These are phyloP conservation scores for Tolmerus cingulatus DNA, from an alignment of 2,888 invertebrate genomes.

Conservation along the genomic window DNA sequence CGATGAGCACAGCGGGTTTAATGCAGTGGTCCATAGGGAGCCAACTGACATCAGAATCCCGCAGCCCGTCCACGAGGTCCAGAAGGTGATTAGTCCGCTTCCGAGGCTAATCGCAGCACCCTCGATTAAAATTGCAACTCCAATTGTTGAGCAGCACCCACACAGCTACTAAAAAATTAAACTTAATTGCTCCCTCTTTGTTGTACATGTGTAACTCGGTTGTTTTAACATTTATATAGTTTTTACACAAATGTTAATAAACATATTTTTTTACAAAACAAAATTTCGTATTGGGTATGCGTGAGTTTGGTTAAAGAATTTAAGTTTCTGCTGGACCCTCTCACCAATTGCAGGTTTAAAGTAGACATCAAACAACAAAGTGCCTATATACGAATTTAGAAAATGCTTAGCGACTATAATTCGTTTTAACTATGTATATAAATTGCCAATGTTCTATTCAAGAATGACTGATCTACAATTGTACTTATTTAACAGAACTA, in stretches of 20 bases:
- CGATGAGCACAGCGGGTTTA: slow-evolving; percentile 66
- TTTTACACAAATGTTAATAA: neutral
- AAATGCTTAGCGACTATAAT: too few species aligned
- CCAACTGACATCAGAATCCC: slow-evolving; percentile 61
- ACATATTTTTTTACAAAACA: neutral
- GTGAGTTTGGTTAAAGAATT: neutral
- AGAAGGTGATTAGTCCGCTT: slow-evolving; percentile 49
- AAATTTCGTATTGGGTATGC: neutral
- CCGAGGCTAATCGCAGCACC: slow-evolving; percentile 53
- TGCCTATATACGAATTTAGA: too few species aligned
- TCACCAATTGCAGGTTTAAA: too few species aligned
- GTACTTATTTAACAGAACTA: too few species aligned
- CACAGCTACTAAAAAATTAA: neutral
- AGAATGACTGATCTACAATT: too few species aligned
- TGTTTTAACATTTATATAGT: neutral
- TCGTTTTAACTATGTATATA: too few species aligned
- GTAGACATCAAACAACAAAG: too few species aligned
- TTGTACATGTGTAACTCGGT: neutral
- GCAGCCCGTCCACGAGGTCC: slow-evolving; percentile 52
- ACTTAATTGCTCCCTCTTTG: neutral
- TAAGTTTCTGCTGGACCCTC: too few species aligned
- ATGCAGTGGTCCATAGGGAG: slow-evolving; percentile 66
- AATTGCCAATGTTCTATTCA: too few species aligned
- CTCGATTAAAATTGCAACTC: slow-evolving; percentile 46
- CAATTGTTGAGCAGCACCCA: neutral